These are phyloP conservation scores for Dufourea novaeangliae DNA, from an alignment of 1,140 invertebrate species.

Conservation along the genomic window DNA sequence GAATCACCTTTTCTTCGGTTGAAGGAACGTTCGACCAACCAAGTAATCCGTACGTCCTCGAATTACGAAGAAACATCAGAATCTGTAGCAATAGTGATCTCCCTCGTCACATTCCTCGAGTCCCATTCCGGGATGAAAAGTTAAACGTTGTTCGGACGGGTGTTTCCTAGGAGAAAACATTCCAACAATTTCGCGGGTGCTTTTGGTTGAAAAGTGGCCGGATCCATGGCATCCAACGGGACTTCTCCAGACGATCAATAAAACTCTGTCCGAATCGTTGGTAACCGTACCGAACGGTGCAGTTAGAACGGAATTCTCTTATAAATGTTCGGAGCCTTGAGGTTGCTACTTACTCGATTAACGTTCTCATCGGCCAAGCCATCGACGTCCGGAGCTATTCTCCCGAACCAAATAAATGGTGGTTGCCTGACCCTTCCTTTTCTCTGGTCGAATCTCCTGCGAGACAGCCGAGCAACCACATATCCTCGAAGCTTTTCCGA, in stretches of 20 bases:
- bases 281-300: neutral
- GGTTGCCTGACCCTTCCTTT: neutral
- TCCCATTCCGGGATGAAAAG: too few relatives aligned
- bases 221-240: neutral
- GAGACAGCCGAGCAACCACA: neutral
- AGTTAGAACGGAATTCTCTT: conserved; percentile 20
- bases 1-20: too few relatives aligned
- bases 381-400: conserved; percentile 1
- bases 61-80: too few relatives aligned
- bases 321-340: neutral
- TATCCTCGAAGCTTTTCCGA: too few relatives aligned
- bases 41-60: too few relatives aligned
- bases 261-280: neutral
- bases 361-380: conserved; percentile 23
- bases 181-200: neutral
- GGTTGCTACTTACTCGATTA: conserved; percentile 41
- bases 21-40: too few relatives aligned
- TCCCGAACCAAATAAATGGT: conserved; percentile 28
- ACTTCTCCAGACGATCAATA: conserved; percentile 9
- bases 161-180: neutral
- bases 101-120: too few relatives aligned
- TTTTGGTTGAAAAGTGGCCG: neutral
- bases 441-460: neutral
- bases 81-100: too few relatives aligned
- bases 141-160: too few relatives aligned